Percentiles rank a stretch among this genome's conserved stretches.
phyloP scores from a whole-genome alignment of 2,113 vertebrate genomes.

The Electrona antarctica region DNA sequence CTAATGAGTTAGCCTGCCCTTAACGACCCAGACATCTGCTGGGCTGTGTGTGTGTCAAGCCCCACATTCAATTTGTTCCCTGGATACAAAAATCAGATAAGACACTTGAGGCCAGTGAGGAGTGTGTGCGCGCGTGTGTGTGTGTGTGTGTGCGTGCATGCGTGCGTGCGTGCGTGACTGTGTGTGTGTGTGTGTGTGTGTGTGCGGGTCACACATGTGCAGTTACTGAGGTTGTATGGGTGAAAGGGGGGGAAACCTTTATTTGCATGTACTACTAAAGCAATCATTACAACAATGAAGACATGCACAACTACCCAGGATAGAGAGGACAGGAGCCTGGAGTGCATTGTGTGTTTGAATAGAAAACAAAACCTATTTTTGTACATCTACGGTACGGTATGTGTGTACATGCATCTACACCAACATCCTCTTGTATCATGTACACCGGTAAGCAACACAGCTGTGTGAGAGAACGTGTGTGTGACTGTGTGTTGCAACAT shows the following conservation, averaged over 20 bases:
- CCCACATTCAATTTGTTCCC: conserved; percentile 75
- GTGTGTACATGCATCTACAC: not conserved
- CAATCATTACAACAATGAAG: conserved; percentile 50
- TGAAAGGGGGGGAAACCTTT: conserved; percentile 31
- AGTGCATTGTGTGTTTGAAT: too few relatives aligned
- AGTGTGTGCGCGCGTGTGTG: conserved; percentile 30
- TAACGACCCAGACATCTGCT: conserved; percentile 78
- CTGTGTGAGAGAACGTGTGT: conserved; percentile 5
- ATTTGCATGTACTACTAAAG: conserved; percentile 42
- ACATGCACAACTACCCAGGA: not conserved
- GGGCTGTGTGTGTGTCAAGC: conserved; percentile 69
- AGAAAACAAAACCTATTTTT: too few relatives aligned
- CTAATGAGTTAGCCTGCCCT: conserved; percentile 77
- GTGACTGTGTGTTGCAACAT: not conserved
- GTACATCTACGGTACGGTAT: not conserved
- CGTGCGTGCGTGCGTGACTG: conserved; percentile 5
- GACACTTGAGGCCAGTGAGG: conserved; percentile 68
- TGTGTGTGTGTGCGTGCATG: conserved; percentile 19
- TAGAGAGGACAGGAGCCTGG: conserved; percentile 12
- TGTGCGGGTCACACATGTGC: not conserved
- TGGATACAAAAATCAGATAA: conserved; percentile 74
- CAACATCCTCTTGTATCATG: too few relatives aligned
- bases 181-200: not conserved
- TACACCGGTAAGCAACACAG: too few relatives aligned
- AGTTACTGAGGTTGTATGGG: conserved; percentile 19